Percentiles rank a stretch among this genome's conserved stretches.
phyloP scores from a whole-genome alignment of 2,797 vertebrate genomes.

The Rachycentron canadum region DNA sequence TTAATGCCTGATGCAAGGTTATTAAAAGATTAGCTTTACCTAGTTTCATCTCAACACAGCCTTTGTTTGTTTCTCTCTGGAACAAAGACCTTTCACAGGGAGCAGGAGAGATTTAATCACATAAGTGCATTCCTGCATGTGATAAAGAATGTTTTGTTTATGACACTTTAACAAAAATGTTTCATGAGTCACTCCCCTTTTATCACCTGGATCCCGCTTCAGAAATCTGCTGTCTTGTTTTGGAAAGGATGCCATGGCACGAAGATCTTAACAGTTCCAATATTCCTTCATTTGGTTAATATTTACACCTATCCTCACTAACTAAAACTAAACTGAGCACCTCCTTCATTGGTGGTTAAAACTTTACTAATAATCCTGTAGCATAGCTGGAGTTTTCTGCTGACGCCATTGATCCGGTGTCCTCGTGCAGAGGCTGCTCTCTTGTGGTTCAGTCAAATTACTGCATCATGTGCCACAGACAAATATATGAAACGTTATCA shows the following conservation, averaged over 20 bases:
- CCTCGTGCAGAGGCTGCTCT: constrained; percentile 60
- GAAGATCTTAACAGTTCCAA: neutral
- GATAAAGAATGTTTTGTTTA: constrained; percentile 39
- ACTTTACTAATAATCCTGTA: neutral
- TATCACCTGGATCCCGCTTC: neutral
- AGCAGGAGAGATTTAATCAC: constrained; percentile 56
- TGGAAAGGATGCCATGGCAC: neutral
- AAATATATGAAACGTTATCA: neutral
- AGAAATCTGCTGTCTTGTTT: neutral
- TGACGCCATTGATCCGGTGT: neutral
- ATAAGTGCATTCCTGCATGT: constrained; percentile 52
- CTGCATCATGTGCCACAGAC: constrained; percentile 41
- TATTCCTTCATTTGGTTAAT: neutral
- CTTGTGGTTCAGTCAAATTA: constrained; percentile 65
- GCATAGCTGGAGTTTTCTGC: constrained; percentile 2
- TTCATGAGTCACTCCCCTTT: neutral
- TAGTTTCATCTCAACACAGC: constrained; percentile 77
- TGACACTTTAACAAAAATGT: constrained; percentile 17
- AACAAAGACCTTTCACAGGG: constrained; percentile 77
- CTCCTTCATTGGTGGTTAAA: neutral
- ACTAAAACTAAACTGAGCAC: neutral
- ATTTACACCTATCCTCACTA: too few relatives aligned
- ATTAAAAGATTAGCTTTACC: constrained; percentile 86
- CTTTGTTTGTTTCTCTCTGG: constrained; percentile 77
- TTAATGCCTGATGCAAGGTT: constrained; percentile 78